A percentile compares a stretch with the other conserved stretches of the same genome.
phyloP scores from a whole-genome alignment of 2,888 invertebrate genomes.

The Hypolimnas misippus region DNA sequence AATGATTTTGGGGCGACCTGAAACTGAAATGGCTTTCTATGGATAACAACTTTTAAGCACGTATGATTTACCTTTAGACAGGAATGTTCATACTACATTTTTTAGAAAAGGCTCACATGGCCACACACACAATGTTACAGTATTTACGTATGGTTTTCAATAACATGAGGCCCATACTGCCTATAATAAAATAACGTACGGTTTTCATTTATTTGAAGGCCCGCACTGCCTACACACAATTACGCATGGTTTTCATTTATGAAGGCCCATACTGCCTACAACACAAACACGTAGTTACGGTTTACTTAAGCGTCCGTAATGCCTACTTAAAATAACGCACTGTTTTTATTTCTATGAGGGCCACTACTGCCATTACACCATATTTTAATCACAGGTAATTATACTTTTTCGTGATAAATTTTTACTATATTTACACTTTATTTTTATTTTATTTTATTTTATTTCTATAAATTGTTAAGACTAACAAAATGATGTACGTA shows the following conservation, averaged over 20 bases:
- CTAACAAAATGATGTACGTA: too few species aligned
- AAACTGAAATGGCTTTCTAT: constrained; percentile 2
- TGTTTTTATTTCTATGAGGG: constrained; percentile 1
- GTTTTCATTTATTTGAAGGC: constrained; percentile 9
- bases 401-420: not conserved
- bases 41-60: not conserved
- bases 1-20: constrained; percentile 9
- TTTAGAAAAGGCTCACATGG: not conserved
- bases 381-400: not conserved
- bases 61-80: constrained; percentile 1
- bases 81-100: constrained; percentile 3
- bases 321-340: not conserved
- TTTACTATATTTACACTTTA: not conserved
- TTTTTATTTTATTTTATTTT: too few species aligned
- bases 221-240: constrained; percentile 3
- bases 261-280: constrained; percentile 10
- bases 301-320: not conserved
- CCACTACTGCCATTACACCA: not conserved
- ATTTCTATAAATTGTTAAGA: too few species aligned
- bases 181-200: not conserved
- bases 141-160: not conserved
- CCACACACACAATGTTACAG: not conserved
- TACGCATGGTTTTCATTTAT: constrained; percentile 10
- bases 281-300: not conserved
- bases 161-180: constrained; percentile 3